Base-by-base conservation (phyloP, 2,888 invertebrate species). In the Leucozona laternaria region DNA sequence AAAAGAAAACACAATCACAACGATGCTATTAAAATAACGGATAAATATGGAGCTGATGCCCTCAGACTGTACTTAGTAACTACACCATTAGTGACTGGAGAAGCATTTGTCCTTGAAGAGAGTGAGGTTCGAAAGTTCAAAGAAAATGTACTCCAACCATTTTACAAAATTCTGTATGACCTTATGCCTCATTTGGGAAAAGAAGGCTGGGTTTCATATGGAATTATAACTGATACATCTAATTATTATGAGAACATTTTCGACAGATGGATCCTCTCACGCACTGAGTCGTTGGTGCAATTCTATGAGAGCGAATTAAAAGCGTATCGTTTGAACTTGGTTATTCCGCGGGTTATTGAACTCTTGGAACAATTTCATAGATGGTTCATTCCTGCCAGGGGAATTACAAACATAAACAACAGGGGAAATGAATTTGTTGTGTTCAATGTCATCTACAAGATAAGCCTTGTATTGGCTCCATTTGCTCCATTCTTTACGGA, bases 1-100 rank as follows among this genome's bases (percentile, higher is more conserved):
- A 99, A 99, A 92, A 94, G 98, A 55, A 98, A 98, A 93, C 97
- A 98, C 92, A 99, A 99, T 91, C 98, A 98, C 92, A 98, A 98
- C 0, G 98, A 99, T 93, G 98, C 98, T 2, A 93, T 97, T 92
- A 95, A 96, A 90, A 94, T 98, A n/a, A 95, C 97, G 0, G 93
- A 95, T 68, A 97, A 97, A 91, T 98, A 96, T 92, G 98, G 99
- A 6, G 98, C 98, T 2, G 99, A 99, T 93, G 98, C 98, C 60
- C 93, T 99, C 57, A 94, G 98, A 88, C 93, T 99, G 48, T 99
- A 98, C 92, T 94, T 99, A 75, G 96, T 98, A 87, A 98, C 97
- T 93, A 98, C 98, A 0, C 98, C 98, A 0, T 98, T 98, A 4
- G 98, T 99, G 0, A 94, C 97, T 89, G 98, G 98, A 4, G 98